Percentiles rank a stretch among this genome's conserved stretches.
These are phyloP conservation scores for Dendrophyllia cribrosa DNA, from an alignment of 64 coral and sea anemone genomes.

Conservation along the genomic window DNA sequence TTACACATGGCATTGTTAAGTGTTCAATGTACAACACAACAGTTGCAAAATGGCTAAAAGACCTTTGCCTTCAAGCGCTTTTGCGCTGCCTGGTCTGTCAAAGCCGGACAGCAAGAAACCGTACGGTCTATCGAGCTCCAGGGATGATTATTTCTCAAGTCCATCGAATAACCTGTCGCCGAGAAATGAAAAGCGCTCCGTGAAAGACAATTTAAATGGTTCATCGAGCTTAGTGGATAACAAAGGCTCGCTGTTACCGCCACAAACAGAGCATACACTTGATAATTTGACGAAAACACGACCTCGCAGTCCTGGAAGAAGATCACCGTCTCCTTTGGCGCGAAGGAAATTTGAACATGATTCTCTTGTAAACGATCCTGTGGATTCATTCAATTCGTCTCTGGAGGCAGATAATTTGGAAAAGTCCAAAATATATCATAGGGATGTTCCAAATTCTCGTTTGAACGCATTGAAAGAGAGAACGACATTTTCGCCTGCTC, in stretches of 20 bases:
- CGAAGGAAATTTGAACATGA: slow-evolving; percentile 45
- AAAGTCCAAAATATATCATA: not conserved
- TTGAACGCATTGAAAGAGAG: slow-evolving; percentile 3
- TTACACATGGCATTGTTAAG: not conserved
- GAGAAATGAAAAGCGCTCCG: not conserved
- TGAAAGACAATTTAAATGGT: not conserved
- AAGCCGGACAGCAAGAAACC: slow-evolving; percentile 12
- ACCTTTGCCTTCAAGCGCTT: slow-evolving; percentile 32
- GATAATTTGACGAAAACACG: slow-evolving; percentile 68
- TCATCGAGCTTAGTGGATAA: slow-evolving; percentile 50
- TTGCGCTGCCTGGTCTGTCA: slow-evolving; percentile 61
- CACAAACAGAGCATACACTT: slow-evolving; percentile 19
- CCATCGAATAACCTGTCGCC: not conserved
- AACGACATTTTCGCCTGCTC: not conserved
- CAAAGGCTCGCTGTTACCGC: slow-evolving; percentile 35
- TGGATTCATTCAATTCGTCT: not conserved
- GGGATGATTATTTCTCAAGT: not conserved
- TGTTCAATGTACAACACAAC: not conserved
- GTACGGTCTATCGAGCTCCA: not conserved
- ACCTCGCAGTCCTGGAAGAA: slow-evolving; percentile 48
- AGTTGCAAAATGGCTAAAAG: slow-evolving; percentile 60
- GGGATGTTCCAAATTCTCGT: not conserved
- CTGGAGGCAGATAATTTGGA: not conserved
- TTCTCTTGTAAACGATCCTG: not conserved
- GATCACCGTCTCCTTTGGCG: slow-evolving; percentile 37